phyloP scores from a whole-genome alignment of 2,797 vertebrate genomes.

The Chromobotia macracanthus region DNA sequence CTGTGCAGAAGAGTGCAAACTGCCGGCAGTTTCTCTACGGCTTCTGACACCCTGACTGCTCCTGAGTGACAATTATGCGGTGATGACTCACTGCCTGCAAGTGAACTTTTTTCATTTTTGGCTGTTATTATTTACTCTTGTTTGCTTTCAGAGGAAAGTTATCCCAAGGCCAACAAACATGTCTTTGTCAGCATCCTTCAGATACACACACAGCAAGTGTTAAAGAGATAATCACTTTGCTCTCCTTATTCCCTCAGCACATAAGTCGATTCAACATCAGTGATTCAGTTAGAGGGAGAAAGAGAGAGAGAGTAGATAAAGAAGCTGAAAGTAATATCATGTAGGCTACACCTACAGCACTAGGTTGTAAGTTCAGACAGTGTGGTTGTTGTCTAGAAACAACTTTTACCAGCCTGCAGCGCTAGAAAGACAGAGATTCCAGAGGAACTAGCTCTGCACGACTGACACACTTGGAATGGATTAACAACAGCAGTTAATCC shows the following conservation, averaged over 20 bases:
- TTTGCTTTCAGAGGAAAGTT: slow-evolving; percentile 33
- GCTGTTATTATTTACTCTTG: slow-evolving; percentile 25
- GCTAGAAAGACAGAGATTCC: slow-evolving; percentile 9
- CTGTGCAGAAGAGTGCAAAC: no score
- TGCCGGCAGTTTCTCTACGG: no score
- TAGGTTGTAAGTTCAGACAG: slow-evolving; percentile 4
- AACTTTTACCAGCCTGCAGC: not conserved
- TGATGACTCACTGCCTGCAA: slow-evolving; percentile 23
- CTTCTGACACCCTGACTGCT: no score
- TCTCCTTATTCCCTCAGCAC: slow-evolving; percentile 26
- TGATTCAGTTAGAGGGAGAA: slow-evolving; percentile 38
- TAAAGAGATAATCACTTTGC: slow-evolving; percentile 37
- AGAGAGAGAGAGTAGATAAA: slow-evolving; percentile 25
- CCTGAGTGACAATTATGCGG: slow-evolving; percentile 18
- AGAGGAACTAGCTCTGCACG: not conserved
- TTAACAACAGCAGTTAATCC: slow-evolving; percentile 46
- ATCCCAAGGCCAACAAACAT: not conserved
- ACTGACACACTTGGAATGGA: slow-evolving; percentile 41
- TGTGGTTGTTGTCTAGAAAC: slow-evolving; percentile 10
- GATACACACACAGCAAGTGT: slow-evolving; percentile 7
- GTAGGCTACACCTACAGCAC: slow-evolving; percentile 2
- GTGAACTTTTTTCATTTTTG: not conserved
- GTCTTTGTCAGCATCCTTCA: slow-evolving; percentile 6
- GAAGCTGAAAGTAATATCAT: slow-evolving; percentile 8
- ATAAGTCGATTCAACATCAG: slow-evolving; percentile 31